phyloP scores from a whole-genome alignment of 2,797 vertebrate species.

The Characodon lateralis region DNA sequence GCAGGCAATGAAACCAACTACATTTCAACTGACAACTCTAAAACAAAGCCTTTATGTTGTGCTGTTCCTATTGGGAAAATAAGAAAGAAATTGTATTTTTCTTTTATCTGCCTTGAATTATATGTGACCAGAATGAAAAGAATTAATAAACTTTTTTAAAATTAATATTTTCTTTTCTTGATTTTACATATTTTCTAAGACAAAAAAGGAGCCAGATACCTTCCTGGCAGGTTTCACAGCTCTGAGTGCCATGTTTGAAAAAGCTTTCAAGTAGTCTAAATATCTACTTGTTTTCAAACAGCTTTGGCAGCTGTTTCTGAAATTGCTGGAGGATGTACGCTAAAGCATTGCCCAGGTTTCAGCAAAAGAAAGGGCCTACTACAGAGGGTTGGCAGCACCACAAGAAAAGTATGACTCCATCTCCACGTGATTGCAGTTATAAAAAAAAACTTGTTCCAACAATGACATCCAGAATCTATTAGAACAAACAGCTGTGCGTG shows the following conservation, averaged over 20 bases:
- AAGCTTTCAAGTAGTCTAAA: slow-evolving; percentile 66
- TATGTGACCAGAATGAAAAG: not conserved
- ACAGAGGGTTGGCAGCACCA: slow-evolving; percentile 64
- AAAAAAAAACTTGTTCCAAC: slow-evolving; percentile 71
- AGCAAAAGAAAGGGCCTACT: slow-evolving; percentile 64
- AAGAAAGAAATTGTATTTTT: slow-evolving; percentile 17
- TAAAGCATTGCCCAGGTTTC: slow-evolving; percentile 63
- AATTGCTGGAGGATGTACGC: slow-evolving; percentile 58
- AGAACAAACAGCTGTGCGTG: slow-evolving; percentile 77
- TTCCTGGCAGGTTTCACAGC: slow-evolving; percentile 55
- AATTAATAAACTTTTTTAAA: slow-evolving; percentile 14
- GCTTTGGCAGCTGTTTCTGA: slow-evolving; percentile 73
- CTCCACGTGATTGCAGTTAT: slow-evolving; percentile 75
- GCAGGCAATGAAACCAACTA: slow-evolving; percentile 41
- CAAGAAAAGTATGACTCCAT: slow-evolving; percentile 60
- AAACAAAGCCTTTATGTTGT: slow-evolving; percentile 24
- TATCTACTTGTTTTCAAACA: slow-evolving; percentile 69
- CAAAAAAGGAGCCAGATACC: slow-evolving; percentile 43
- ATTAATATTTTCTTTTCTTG: slow-evolving; percentile 26
- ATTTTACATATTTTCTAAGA: slow-evolving; percentile 42
- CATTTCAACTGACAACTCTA: slow-evolving; percentile 29
- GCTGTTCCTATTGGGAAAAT: slow-evolving; percentile 22
- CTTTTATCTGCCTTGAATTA: slow-evolving; percentile 16
- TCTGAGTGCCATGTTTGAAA: slow-evolving; percentile 57
- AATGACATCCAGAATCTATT: slow-evolving; percentile 77